Conservation (phyloP, 2,797 vertebrate genomes). For the Pithecia hirsuta region DNA sequence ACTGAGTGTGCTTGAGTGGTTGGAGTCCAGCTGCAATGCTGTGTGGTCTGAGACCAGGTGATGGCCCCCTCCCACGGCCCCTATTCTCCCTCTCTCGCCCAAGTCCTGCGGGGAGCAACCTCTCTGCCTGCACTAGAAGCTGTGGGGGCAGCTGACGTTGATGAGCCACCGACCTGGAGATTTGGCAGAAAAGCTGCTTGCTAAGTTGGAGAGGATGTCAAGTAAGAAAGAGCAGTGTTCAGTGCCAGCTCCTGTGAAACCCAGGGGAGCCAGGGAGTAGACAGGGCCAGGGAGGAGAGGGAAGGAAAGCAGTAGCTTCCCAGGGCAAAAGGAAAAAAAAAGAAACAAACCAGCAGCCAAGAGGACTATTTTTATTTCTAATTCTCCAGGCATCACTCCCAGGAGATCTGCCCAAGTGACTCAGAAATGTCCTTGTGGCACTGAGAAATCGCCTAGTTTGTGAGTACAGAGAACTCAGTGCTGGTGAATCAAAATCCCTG, state of each 20-base stretch:
- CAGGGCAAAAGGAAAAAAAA: background rate
- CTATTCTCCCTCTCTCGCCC: background rate
- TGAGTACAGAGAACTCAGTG: background rate
- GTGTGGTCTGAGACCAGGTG: background rate
- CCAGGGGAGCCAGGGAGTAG: background rate
- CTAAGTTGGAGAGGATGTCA: background rate
- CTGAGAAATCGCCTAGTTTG: background rate
- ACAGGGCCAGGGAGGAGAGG: background rate
- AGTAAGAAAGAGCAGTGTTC: background rate
- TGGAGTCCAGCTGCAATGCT: background rate
- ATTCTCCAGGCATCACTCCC: conserved; percentile 15
- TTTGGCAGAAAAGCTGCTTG: conserved; percentile 14
- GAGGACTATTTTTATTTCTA: conserved; percentile 52
- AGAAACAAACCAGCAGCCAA: background rate
- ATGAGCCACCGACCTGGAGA: background rate
- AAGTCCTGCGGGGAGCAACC: background rate
- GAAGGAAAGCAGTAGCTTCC: background rate
- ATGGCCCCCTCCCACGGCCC: background rate
- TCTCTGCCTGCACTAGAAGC: background rate
- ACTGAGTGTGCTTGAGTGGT: background rate
- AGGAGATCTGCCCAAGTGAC: conserved; percentile 31
- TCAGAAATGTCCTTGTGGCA: background rate
- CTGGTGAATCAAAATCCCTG: background rate
- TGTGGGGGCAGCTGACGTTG: background rate
- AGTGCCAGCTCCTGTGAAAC: background rate